Evolutionary conservation across 2,113 vertebrate genomes (phyloP).

Genomic region (Sturnira hondurensis): DNA sequence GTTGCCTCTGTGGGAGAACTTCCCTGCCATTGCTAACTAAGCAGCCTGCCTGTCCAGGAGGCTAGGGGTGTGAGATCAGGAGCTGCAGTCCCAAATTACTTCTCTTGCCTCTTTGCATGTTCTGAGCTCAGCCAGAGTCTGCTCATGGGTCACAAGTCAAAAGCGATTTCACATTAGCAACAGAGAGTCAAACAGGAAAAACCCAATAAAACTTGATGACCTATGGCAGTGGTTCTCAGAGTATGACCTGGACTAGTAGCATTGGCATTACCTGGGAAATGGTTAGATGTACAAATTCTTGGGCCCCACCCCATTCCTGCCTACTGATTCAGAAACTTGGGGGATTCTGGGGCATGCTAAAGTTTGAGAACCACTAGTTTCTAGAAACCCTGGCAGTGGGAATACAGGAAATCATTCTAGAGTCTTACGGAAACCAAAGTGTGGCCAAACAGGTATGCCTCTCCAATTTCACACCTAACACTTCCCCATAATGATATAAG

Average conservation of each 20-base stretch:
- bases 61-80: not conserved
- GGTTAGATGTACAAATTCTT: not conserved
- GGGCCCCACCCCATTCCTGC: not conserved
- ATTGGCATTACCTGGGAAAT: not conserved
- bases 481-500: not conserved
- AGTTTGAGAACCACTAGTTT: not conserved
- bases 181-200: not conserved
- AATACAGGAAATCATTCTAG: not conserved
- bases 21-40: not conserved
- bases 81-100: not conserved
- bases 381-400: not conserved
- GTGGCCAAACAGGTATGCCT: not conserved
- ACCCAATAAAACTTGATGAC: not conserved
- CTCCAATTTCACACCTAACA: not conserved
- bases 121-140: not conserved
- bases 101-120: not conserved
- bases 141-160: not conserved
- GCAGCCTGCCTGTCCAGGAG: not conserved
- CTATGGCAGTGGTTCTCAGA: not conserved
- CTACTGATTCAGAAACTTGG: constrained; percentile 23
- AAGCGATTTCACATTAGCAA: not conserved
- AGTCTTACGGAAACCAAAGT: not conserved
- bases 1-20: constrained; percentile 48
- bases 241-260: not conserved
- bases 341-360: not conserved